These are phyloP conservation scores for Pogona vitticeps DNA, from an alignment of 2,113 vertebrate genomes.

Conservation along the genomic window DNA sequence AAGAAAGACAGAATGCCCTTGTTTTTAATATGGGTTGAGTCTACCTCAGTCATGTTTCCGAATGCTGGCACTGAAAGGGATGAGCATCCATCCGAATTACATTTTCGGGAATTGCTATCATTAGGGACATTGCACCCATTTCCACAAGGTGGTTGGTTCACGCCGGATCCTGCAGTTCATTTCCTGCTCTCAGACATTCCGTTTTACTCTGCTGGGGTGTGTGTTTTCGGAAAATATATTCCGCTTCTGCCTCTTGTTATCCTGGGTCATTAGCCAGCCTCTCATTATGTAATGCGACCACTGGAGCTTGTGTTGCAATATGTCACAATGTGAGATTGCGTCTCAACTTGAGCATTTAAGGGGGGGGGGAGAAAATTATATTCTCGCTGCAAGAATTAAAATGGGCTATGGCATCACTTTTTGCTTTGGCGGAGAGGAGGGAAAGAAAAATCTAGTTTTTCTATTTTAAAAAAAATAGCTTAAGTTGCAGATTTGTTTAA, in stretches of 20 bases:
- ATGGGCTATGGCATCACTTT: neutral
- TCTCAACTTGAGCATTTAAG: conserved; percentile 17
- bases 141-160: neutral
- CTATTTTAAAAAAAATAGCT: too few relatives aligned
- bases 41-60: too few relatives aligned
- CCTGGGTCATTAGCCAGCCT: conserved; percentile 16
- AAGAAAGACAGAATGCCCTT: too few relatives aligned
- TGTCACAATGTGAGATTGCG: conserved; percentile 2
- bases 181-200: neutral
- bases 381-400: neutral
- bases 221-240: conserved; percentile 2
- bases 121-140: neutral
- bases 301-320: conserved; percentile 10
- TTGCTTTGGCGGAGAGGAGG: neutral
- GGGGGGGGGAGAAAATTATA: conserved; percentile 7
- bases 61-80: neutral
- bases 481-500: neutral
- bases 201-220: neutral
- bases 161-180: neutral
- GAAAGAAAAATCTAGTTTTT: neutral
- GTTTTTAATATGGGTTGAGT: too few relatives aligned
- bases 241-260: neutral
- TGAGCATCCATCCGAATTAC: neutral
- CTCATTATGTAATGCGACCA: conserved; percentile 4
- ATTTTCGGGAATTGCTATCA: neutral